Base-by-base conservation (phyloP, 2,888 invertebrate species). In the Melanotus villosus region DNA sequence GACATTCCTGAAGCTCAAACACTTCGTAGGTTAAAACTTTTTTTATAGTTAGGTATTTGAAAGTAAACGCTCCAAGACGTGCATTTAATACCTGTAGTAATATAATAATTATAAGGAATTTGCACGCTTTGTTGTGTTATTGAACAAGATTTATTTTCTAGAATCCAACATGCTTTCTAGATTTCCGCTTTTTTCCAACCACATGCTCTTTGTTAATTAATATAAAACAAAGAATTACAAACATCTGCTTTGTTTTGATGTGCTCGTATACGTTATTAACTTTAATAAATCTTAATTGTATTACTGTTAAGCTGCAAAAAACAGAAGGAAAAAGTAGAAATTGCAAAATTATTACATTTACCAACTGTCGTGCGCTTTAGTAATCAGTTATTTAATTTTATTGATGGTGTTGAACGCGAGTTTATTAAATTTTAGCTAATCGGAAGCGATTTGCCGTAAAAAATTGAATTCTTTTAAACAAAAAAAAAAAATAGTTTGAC, bases 81-180 rank as follows among this genome's bases (percentile, higher is more conserved):
- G 52, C 52, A 56, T 21, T 18, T 56, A 38, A 56, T 36, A 56
- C 56, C 56, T 21, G 7, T 14, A 5, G 26, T 18, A 32, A 54
- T 34, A 18, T 18, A 32, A 56, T 64, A 64, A 64, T 64, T 64
- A 56, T 32, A 12, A 64, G 41, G 64, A 64, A 64, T 64, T 64
- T 64, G 64, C 64, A 64, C 64, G 64, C 19, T 64, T 62, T 54
- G 63, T 52, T 50, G 56, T 50, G 50, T 50, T 62, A 62, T 62
- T 47, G 62, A 50, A 36, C 50, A 23, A 50, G 36, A 50, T 41
- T 50, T 45, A 23, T 41, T 43, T 60, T 47, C 14, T 43, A 2
- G 26, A 16, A 1, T 26, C 2, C 7, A 50, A 6, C 12, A 26
- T 19, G 50, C 26, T 30, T 50, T 23, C 50, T 26, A 43, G 10